These are phyloP conservation scores for Drosophila pseudotakahashii DNA, from an alignment of 2,888 invertebrate genomes.

Conservation along the genomic window DNA sequence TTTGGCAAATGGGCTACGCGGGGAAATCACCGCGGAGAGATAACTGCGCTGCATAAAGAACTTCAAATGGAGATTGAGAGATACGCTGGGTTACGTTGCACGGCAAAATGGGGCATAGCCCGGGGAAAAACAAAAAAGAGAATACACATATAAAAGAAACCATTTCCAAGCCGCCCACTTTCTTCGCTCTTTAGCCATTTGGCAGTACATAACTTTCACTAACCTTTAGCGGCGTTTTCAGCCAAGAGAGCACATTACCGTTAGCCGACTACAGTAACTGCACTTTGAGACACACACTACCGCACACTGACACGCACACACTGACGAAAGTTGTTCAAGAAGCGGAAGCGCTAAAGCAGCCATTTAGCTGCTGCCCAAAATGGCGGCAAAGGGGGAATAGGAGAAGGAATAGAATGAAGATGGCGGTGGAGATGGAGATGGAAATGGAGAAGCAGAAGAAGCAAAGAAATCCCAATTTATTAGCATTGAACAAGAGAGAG, in stretches of 20 bases:
- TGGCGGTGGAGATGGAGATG: not conserved
- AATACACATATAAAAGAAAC: not conserved
- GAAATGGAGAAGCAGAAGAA: not conserved
- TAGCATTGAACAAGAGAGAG: constrained; percentile 32
- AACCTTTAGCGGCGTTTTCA: constrained; percentile 45
- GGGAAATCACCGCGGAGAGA: constrained; percentile 10
- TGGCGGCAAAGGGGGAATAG: constrained; percentile 1
- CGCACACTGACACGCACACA: constrained; percentile 4
- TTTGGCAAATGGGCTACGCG: constrained; percentile 15
- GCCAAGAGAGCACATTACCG: constrained; percentile 47
- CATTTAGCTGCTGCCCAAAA: constrained; percentile 41
- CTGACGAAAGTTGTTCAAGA: constrained; percentile 39
- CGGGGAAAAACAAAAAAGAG: not conserved
- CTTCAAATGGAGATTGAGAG: constrained; percentile 49
- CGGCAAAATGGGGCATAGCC: constrained; percentile 37
- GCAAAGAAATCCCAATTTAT: constrained; percentile 51
- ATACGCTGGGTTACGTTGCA: constrained; percentile 33
- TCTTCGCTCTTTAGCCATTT: constrained; percentile 27
- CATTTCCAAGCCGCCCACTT: not conserved
- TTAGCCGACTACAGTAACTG: constrained; percentile 45
- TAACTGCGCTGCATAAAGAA: constrained; percentile 42
- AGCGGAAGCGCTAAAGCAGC: constrained; percentile 54
- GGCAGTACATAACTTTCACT: constrained; percentile 53
- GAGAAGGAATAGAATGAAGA: not conserved
- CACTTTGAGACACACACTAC: constrained; percentile 27